Base-by-base conservation (phyloP, 2,888 invertebrate species). In the Tetropium fuscum region DNA sequence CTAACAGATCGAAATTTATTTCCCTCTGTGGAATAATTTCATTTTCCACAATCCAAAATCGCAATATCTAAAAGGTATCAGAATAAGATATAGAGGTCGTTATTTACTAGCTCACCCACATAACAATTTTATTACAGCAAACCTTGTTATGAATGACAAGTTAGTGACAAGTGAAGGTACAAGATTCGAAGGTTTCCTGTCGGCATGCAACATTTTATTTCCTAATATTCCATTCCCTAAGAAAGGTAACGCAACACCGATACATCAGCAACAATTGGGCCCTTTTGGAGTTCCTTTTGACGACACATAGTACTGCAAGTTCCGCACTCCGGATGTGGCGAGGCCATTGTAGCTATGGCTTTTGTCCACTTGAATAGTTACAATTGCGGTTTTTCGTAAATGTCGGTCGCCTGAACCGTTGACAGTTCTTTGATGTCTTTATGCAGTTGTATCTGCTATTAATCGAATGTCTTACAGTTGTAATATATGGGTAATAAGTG, bases 331-430 rank as follows among this genome's bases (percentile, higher is more conserved):
- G 72, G 69, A 70, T 70, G 68, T 67, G 72, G 70, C 55, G 53
- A 58, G 34, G 30, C 60, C 43, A 59, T 66, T 66, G 63, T 63
- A 45, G 54, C 47, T 49, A 11, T 11, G 22, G 56, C 55, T 43
- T 59, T 66, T 66, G 66, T 69, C 43, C 60, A 53, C 49, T 61
- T 53, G 58, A 69, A 64, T 64, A 63, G 69, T 68, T 68, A 73
- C 73, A 73, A 71, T 75, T 75, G 75, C 68, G 75, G 75, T 74
- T 75, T 69, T 57, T 58, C 60, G 13, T 56, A 60, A 70, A 68
- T 66, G 53, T 59, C 49, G 48, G 54, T 49, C 56, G 59, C 53
- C 44, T 36, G 27, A 58, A 57, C 34, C 43, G 59, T 48, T 60
- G 59, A 64, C 65, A 62, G 58, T 38, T 60, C 57, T 55, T 57